Conservation (phyloP, 2,888 invertebrate genomes). For the Balanococcus diminutus region DNA sequence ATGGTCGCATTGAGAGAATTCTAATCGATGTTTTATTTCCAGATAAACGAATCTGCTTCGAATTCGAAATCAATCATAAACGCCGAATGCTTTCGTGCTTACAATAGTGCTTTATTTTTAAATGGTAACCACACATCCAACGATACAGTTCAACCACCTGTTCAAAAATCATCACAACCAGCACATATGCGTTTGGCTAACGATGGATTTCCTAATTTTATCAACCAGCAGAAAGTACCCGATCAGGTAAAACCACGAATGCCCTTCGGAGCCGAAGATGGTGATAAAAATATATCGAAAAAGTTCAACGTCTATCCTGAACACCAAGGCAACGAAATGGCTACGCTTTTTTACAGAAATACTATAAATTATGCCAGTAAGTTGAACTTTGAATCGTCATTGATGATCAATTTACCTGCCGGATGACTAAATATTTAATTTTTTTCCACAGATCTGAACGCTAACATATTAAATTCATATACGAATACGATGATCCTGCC, state of each 20-base stretch:
- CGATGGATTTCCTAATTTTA: not conserved
- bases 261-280: not conserved
- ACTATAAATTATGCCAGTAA: constrained; percentile 28
- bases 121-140: constrained; percentile 27
- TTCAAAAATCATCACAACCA: not conserved
- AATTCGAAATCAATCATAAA: constrained; percentile 47
- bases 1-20: not conserved
- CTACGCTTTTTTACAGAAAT: constrained; percentile 1
- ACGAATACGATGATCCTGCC: constrained; percentile 30
- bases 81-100: constrained; percentile 49
- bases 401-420: not conserved
- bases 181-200: not conserved
- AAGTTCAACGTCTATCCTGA: constrained; percentile 12
- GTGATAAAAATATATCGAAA: constrained; percentile 3
- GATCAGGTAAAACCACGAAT: not conserved
- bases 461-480: constrained; percentile 1
- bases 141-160: not conserved
- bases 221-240: not conserved
- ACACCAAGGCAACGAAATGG: not conserved
- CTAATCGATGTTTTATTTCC: not conserved
- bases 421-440: not conserved
- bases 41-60: constrained; percentile 50
- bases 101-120: constrained; percentile 46
- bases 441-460: not conserved
- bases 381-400: not conserved